Evolutionary conservation across 2,888 invertebrate species (phyloP).

Genomic region (Lithophane semibrunnea): DNA sequence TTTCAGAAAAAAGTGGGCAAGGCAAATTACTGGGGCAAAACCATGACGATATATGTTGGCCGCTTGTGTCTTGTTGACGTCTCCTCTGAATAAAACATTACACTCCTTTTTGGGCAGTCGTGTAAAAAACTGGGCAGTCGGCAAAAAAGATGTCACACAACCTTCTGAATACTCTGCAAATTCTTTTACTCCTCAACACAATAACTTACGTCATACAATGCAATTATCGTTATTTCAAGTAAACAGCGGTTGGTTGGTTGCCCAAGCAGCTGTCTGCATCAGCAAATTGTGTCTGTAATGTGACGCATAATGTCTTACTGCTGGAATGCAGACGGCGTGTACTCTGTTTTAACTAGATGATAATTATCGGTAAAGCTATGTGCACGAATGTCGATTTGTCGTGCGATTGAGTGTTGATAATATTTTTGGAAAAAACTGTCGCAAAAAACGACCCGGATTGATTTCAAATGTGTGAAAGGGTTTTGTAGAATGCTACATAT

Average conservation of each 20-base stretch:
- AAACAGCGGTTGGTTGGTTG: conserved; percentile 24
- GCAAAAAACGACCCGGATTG: no score
- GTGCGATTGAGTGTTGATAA: not conserved
- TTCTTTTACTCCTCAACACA: not conserved
- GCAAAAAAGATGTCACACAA: not conserved
- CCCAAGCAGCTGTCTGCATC: conserved; percentile 47
- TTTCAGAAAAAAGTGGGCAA: not conserved
- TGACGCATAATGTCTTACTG: conserved; percentile 53
- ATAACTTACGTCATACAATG: conserved; percentile 7
- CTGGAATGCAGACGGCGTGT: conserved; percentile 59
- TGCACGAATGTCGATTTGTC: conserved; percentile 7
- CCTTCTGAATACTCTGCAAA: not conserved
- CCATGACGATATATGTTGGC: no score
- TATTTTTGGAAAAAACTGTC: not conserved
- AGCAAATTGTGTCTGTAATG: conserved; percentile 59
- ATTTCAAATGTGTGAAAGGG: not conserved
- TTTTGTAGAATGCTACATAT: not conserved
- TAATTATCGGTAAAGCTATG: conserved; percentile 36
- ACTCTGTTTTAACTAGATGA: conserved; percentile 47
- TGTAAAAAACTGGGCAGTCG: not conserved
- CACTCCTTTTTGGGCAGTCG: no score
- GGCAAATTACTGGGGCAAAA: not conserved
- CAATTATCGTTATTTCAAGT: conserved; percentile 24
- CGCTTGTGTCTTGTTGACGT: not conserved
- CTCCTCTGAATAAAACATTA: no score